Percentiles rank a stretch among this genome's conserved stretches.
phyloP scores from a whole-genome alignment of 2,113 vertebrate species.

The Nerophis lumbriciformis region DNA sequence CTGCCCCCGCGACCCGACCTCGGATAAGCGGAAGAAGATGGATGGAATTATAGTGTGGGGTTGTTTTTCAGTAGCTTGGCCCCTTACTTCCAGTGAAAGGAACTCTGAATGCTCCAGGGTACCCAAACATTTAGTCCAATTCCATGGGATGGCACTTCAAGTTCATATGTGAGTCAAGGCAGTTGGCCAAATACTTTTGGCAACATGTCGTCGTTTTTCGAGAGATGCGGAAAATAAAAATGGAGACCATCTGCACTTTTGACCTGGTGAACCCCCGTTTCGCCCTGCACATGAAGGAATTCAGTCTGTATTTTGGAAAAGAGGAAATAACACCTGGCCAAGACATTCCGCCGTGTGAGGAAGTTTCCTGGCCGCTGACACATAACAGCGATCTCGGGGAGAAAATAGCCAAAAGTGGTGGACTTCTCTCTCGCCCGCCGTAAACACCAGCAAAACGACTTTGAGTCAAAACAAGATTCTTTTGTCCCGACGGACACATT shows the following conservation, averaged over 20 bases:
- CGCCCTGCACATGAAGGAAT: constrained; percentile 35
- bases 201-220: too few species aligned
- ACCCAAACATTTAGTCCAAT: too few species aligned
- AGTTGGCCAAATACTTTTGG: too few species aligned
- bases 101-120: too few species aligned
- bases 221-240: constrained; percentile 3
- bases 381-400: constrained; percentile 34
- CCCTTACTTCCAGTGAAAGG: too few species aligned
- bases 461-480: constrained; percentile 9
- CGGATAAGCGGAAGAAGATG: too few species aligned
- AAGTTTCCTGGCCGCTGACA: constrained; percentile 9
- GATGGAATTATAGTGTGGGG: too few species aligned
- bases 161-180: too few species aligned
- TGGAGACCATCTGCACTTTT: constrained; percentile 9
- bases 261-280: constrained; percentile 13
- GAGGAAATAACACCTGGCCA: constrained; percentile 58
- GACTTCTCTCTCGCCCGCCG: not conserved
- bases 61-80: too few species aligned
- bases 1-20: too few species aligned
- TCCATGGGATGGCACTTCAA: too few species aligned
- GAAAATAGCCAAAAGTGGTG: not conserved
- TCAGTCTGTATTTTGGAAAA: constrained; percentile 47
- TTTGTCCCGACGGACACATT: too few species aligned
- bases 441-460: constrained; percentile 18
- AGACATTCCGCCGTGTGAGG: constrained; percentile 57